Evolutionary conservation across 2,113 vertebrate genomes (phyloP).

Genomic region (Ploceus nigricollis): DNA sequence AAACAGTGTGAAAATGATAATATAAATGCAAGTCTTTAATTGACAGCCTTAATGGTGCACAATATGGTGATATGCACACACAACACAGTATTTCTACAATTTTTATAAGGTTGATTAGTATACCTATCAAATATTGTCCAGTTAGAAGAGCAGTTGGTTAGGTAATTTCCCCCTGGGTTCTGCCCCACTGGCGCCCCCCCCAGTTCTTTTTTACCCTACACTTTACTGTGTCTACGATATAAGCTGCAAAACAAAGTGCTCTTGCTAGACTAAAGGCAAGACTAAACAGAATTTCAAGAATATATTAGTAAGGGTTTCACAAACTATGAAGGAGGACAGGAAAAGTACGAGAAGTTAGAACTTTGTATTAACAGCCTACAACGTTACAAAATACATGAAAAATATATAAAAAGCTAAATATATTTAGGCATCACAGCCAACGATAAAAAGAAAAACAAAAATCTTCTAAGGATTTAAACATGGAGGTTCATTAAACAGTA

Average conservation of each 20-base stretch:
- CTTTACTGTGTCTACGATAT: neutral
- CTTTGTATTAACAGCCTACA: neutral
- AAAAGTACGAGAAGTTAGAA: neutral
- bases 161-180: neutral
- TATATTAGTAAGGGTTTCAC: neutral
- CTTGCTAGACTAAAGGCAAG: neutral
- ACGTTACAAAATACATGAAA: neutral
- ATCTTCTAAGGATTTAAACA: neutral
- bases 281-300: neutral
- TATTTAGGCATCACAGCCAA: neutral
- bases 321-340: neutral
- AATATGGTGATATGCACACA: neutral
- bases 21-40: neutral
- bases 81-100: neutral
- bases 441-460: neutral
- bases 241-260: neutral
- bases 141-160: neutral
- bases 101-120: neutral
- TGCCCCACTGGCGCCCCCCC: neutral
- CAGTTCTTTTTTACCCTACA: neutral
- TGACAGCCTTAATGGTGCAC: neutral
- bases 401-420: neutral
- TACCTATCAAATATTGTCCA: neutral
- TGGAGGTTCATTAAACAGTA: neutral
- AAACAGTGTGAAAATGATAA: too few relatives aligned